Evolutionary conservation across 2,113 vertebrate species (phyloP).

Genomic region (Theristicus caerulescens): DNA sequence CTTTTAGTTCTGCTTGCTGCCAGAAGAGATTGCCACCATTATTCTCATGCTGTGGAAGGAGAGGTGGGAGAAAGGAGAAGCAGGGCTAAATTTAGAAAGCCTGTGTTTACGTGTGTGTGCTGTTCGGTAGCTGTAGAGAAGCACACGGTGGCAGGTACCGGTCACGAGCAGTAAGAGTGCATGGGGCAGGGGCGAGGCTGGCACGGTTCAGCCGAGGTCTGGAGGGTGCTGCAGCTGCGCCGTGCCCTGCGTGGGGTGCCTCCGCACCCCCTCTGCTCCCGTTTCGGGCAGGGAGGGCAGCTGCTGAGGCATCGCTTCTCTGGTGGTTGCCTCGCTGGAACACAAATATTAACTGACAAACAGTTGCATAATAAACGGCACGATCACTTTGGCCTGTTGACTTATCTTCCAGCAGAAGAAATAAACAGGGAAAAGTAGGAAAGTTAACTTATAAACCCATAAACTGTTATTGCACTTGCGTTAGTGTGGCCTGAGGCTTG

Average conservation of each 20-base stretch:
- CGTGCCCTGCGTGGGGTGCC: not conserved
- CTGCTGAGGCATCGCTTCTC: not conserved
- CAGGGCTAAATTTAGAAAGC: not conserved
- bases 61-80: not conserved
- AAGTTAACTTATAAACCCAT: not conserved
- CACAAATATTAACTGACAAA: slow-evolving; percentile 52
- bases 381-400: not conserved
- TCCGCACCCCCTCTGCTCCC: rapidly evolving
- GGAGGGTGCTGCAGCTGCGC: rapidly evolving
- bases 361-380: not conserved
- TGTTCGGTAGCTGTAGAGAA: not conserved
- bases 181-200: rapidly evolving
- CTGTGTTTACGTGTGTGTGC: rapidly evolving
- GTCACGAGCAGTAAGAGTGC: rapidly evolving
- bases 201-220: rapidly evolving
- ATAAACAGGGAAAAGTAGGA: not conserved
- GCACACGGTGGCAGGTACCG: rapidly evolving
- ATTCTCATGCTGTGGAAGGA: not conserved
- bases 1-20: slow-evolving; percentile 51
- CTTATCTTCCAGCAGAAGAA: not conserved
- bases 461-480: not conserved
- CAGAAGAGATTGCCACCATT: slow-evolving; percentile 24
- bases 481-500: not conserved
- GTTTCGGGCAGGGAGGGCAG: not conserved
- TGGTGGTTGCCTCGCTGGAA: slow-evolving; percentile 33